Evolutionary conservation across 2,797 vertebrate species (phyloP).

Genomic region (Paramormyrops hopkinsi): DNA sequence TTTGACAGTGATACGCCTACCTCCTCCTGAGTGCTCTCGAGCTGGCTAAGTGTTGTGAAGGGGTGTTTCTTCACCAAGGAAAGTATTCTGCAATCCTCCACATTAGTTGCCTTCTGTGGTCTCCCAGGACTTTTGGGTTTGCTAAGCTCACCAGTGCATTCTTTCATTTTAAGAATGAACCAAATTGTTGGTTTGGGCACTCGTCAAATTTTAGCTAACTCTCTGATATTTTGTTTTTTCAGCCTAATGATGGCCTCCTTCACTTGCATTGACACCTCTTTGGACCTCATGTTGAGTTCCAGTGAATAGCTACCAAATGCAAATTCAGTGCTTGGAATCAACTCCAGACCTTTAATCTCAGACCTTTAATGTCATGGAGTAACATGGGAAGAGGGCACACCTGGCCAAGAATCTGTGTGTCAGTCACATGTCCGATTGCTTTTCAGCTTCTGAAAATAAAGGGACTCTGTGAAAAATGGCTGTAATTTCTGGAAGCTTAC

Average conservation of each 20-base stretch:
- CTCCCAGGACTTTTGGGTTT: not conserved
- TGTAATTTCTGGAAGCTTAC: no score
- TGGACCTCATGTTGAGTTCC: not conserved
- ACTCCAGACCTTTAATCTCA: no score
- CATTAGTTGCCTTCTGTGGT: not conserved
- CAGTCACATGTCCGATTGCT: no score
- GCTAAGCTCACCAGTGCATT: not conserved
- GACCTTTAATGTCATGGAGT: no score
- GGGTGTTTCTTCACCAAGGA: not conserved
- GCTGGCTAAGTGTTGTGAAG: not conserved
- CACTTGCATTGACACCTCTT: not conserved
- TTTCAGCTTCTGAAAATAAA: no score
- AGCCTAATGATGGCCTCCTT: not conserved
- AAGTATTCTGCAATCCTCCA: not conserved
- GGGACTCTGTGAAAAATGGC: no score
- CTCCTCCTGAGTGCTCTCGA: not conserved
- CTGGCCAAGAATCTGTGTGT: no score
- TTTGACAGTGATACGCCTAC: not conserved
- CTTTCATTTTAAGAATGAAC: not conserved
- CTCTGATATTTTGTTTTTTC: not conserved
- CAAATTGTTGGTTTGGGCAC: not conserved
- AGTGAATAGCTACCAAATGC: no score
- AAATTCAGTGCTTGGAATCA: no score
- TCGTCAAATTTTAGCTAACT: not conserved
- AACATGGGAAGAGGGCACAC: no score